Evolutionary conservation across 2,888 invertebrate species (phyloP).

Genomic region (Galeruca laticollis): DNA sequence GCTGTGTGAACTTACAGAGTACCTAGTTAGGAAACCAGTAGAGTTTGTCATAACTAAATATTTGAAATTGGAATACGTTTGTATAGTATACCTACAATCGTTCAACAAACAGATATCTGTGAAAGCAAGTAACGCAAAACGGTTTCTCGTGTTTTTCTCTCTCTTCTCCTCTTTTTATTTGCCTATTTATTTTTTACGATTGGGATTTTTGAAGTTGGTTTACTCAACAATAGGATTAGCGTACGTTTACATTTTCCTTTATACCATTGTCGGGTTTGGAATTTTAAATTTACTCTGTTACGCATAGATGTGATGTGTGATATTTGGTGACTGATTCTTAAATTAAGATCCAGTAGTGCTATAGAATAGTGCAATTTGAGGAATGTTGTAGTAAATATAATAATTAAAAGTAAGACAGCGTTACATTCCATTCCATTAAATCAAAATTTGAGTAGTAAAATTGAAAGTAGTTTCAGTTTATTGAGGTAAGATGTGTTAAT

Average conservation of each 20-base stretch:
- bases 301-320: no score
- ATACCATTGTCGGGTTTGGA: slow-evolving; percentile 5
- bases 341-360: not conserved
- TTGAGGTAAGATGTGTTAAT: no score
- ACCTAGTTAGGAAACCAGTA: no score
- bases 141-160: slow-evolving; percentile 18
- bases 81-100: not conserved
- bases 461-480: no score
- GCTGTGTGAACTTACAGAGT: no score
- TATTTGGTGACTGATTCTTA: no score
- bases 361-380: no score
- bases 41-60: not conserved
- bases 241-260: slow-evolving; percentile 28
- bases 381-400: no score
- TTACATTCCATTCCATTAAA: no score
- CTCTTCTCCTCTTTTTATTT: not conserved
- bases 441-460: no score
- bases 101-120: slow-evolving; percentile 5
- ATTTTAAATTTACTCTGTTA: not conserved
- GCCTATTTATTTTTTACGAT: slow-evolving; percentile 33
- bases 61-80: not conserved
- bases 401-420: no score
- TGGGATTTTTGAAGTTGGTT: slow-evolving; percentile 14
- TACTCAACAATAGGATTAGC: slow-evolving; percentile 22
- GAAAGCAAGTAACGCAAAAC: slow-evolving; percentile 1